Conservation (phyloP, 2,888 invertebrate species). For the Chydorus sphaericus region DNA sequence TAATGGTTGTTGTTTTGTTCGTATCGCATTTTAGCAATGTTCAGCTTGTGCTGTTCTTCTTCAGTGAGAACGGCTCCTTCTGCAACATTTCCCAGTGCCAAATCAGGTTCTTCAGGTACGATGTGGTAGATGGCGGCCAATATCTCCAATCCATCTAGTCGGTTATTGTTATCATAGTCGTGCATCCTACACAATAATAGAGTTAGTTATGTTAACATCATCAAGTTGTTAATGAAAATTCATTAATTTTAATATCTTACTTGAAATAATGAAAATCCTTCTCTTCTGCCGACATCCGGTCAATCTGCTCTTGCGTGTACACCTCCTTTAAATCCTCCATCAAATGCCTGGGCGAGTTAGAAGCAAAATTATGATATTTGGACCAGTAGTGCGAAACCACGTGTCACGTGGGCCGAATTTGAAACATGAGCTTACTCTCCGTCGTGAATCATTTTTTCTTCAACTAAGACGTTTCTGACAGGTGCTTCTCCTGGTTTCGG, state of each 20-base stretch:
- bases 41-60: constrained; percentile 24
- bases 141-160: constrained; percentile 78
- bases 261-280: constrained; percentile 72
- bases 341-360: constrained; percentile 45
- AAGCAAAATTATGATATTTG: background rate
- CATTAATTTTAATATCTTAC: constrained; percentile 24
- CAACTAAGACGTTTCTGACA: constrained; percentile 46
- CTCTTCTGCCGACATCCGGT: constrained; percentile 68
- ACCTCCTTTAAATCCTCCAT: constrained; percentile 56
- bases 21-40: background rate
- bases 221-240: background rate
- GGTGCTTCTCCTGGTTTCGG: background rate
- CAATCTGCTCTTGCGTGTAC: constrained; percentile 40
- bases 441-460: constrained; percentile 56
- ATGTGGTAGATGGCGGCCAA: constrained; percentile 66
- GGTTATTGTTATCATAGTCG: constrained; percentile 77
- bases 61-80: constrained; percentile 30
- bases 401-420: background rate
- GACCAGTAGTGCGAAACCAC: background rate
- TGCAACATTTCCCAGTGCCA: constrained; percentile 33
- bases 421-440: constrained; percentile 39
- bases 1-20: background rate
- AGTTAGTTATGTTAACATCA: constrained; percentile 10
- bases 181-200: constrained; percentile 42
- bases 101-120: constrained; percentile 29